These are phyloP conservation scores for Caenorhabditis tropicalis DNA, from an alignment of 1,140 invertebrate genomes.

Conservation along the genomic window DNA sequence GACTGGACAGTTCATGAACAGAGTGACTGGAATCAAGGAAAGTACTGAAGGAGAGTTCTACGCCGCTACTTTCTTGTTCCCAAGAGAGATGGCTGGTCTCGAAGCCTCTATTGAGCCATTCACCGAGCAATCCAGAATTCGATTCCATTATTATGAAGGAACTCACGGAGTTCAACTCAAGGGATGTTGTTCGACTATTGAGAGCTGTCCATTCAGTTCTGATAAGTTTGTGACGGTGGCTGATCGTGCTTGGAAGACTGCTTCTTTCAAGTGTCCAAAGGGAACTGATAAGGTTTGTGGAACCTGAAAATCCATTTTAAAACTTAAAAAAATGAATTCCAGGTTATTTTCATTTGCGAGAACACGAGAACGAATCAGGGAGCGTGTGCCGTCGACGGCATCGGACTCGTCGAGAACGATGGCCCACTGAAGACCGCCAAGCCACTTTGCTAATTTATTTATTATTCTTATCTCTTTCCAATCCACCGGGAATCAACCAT, in stretches of 20 bases:
- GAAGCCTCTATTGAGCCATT: constrained; percentile 61
- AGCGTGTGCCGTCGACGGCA: constrained; percentile 70
- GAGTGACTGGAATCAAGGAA: constrained; percentile 69
- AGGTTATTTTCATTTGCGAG: constrained; percentile 71
- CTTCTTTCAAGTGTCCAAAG: constrained; percentile 66
- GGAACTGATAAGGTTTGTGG: constrained; percentile 67
- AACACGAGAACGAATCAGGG: constrained; percentile 71
- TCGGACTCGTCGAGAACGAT: constrained; percentile 65
- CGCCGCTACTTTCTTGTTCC: constrained; percentile 70
- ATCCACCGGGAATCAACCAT: constrained; percentile 40
- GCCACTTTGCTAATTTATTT: constrained; percentile 50
- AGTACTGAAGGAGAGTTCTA: constrained; percentile 70
- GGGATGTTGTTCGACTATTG: constrained; percentile 62
- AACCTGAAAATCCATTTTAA: neutral
- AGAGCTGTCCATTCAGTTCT: constrained; percentile 68
- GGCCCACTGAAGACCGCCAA: constrained; percentile 49
- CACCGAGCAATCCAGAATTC: constrained; percentile 59
- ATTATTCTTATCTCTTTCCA: neutral
- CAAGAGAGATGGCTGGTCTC: constrained; percentile 69
- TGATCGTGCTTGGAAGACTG: constrained; percentile 69
- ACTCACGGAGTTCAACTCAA: constrained; percentile 71
- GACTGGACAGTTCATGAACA: constrained; percentile 71
- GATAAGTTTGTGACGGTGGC: constrained; percentile 71
- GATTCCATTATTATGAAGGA: constrained; percentile 71
- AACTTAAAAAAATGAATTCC: constrained; percentile 3